phyloP scores from a whole-genome alignment of 2,113 vertebrate genomes.

The Brienomyrus longianalis region DNA sequence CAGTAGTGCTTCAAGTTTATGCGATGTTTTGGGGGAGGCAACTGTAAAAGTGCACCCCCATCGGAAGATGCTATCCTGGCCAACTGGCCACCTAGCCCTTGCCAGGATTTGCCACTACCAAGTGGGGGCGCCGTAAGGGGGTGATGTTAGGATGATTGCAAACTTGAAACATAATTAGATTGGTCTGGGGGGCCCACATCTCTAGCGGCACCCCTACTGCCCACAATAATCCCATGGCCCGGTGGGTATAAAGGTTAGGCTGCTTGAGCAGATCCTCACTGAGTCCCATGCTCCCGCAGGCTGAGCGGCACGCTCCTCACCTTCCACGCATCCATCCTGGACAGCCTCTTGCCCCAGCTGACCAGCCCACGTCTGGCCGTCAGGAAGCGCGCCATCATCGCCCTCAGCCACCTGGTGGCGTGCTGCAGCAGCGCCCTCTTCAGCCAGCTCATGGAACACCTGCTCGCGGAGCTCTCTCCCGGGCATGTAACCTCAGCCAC shows the following conservation, averaged over 20 bases:
- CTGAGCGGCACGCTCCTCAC: slow-evolving; percentile 73
- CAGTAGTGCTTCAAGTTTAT: not conserved
- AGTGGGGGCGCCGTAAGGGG: not conserved
- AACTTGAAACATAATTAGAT: not conserved
- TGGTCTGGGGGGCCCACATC: not conserved
- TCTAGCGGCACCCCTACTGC: not conserved
- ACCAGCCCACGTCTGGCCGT: slow-evolving; percentile 84
- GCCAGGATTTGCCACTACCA: not conserved
- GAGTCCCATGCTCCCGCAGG: slow-evolving; percentile 49
- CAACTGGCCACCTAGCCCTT: not conserved
- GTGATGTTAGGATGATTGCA: not conserved
- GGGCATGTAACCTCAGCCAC: slow-evolving; percentile 66
- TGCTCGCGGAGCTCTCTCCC: slow-evolving; percentile 65
- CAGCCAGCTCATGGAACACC: slow-evolving; percentile 78
- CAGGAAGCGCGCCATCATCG: slow-evolving; percentile 82
- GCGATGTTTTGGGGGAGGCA: not conserved
- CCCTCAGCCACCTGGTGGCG: slow-evolving; percentile 80
- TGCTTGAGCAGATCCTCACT: not conserved
- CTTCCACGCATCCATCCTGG: slow-evolving; percentile 83
- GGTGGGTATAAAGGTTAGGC: not conserved
- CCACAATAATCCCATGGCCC: not conserved
- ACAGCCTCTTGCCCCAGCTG: slow-evolving; percentile 81
- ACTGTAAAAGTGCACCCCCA: not conserved
- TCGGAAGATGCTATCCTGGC: not conserved
- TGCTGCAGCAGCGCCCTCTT: slow-evolving; percentile 79